A percentile compares a stretch with the other conserved stretches of the same genome.
Evolutionary conservation across 2,888 invertebrate genomes (phyloP).

Genomic region (Hydraecia micacea): DNA sequence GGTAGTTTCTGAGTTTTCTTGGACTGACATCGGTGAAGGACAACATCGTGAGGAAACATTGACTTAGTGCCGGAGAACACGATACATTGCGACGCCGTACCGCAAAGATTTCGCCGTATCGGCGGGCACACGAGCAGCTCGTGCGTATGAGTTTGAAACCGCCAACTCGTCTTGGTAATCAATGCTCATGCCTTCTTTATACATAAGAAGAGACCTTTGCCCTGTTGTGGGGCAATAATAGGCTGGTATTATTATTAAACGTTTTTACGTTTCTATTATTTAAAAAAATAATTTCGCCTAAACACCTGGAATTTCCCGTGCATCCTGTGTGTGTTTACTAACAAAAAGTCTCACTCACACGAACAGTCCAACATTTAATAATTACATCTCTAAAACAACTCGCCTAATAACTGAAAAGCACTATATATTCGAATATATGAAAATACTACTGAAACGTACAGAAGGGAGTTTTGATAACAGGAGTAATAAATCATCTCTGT

Average conservation of each 20-base stretch:
- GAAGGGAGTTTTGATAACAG: conserved; percentile 14
- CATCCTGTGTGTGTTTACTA: neutral
- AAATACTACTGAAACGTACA: conserved; percentile 2
- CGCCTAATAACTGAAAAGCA: neutral
- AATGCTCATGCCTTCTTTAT: neutral
- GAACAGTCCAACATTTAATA: neutral
- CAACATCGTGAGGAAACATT: too few species aligned
- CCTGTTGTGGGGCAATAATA: neutral
- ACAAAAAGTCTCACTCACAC: neutral
- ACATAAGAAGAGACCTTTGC: too few species aligned
- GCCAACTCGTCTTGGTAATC: neutral
- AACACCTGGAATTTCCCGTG: neutral
- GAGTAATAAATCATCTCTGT: conserved; percentile 50
- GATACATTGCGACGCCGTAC: too few species aligned
- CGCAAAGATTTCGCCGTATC: too few species aligned
- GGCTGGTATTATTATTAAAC: neutral
- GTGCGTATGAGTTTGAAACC: neutral
- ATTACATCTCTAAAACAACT: neutral
- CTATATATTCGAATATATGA: neutral
- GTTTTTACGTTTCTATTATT: too few species aligned
- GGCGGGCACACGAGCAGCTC: too few species aligned
- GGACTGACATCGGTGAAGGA: neutral
- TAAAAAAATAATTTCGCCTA: neutral
- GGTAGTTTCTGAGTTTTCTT: neutral
- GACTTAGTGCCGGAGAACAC: too few species aligned